Base-by-base conservation (phyloP, 2,797 vertebrate species). In the Bovichtus variegatus region DNA sequence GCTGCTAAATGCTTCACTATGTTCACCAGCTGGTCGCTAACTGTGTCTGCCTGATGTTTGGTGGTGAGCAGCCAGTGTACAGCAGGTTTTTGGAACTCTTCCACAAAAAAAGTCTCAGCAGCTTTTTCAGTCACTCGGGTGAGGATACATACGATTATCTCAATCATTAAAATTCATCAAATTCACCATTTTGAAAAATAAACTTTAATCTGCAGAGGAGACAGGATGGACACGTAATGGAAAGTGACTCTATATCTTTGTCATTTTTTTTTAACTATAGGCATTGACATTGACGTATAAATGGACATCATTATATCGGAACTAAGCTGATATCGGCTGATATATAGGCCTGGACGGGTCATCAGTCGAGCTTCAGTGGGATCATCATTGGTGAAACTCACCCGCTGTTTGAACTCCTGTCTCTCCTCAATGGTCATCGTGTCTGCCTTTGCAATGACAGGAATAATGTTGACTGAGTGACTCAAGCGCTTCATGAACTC, bases 401-500 rank as follows among this genome's bases (percentile, higher is more conserved):
- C 96, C 89, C 92, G 90, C 87, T 96, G 95, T 85, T 96, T 96
- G 85, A 96, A 96, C 73, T 96, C 96, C 43, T 83, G 93, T 78
- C 94, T 94, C 90, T 96, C 96, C 54, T 99, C 98, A 62, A 95
- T 91, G 60, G 98, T 99, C 96, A 99, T 96, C 44, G 98, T 98
- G 93, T 99, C 98, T 1, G 98, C 95, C 88, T 99, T 99, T 76
- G 98, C 98, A 5, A 99, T 99, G 79, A 99, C 87, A 0, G 98
- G 98, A 84, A 99, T 97, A 89, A 99, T 97, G 94, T 99, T 99
- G 86, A 98, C 98, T 3, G 97, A 96, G 83, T 98, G 97, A 93
- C 97, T 98, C 93, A 99, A 91, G 82, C 97, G 97, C 84, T 97
- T 99, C 98, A 99, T 99, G 88, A 99, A 99, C 92, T 98, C 98